These are phyloP conservation scores for Phacellophora camtschatica DNA, from an alignment of 30 jellyfish, hydroid and myxozoan species.

Conservation along the genomic window DNA sequence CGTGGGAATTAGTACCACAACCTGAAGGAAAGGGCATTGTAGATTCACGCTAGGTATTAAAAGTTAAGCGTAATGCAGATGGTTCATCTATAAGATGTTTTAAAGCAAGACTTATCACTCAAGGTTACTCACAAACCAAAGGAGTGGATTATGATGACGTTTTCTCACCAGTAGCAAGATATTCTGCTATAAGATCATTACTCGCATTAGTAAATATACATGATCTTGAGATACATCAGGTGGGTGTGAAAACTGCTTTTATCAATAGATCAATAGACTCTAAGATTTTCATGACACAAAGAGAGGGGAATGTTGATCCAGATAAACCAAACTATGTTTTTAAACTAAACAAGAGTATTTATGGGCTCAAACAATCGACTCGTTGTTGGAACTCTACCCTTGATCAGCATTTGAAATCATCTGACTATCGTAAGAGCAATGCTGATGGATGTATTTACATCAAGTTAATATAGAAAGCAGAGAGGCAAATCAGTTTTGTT, in stretches of 20 bases:
- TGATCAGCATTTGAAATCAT: slow-evolving; percentile 22
- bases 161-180: slow-evolving; percentile 37
- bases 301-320: slow-evolving; percentile 13
- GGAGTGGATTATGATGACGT: slow-evolving; percentile 51
- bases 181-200: slow-evolving; percentile 8
- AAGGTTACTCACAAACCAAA: slow-evolving; percentile 31
- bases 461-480: neutral
- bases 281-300: slow-evolving; percentile 46
- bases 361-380: slow-evolving; percentile 50
- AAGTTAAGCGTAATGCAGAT: slow-evolving; percentile 35
- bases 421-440: slow-evolving; percentile 20
- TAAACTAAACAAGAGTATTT: slow-evolving; percentile 43
- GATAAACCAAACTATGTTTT: slow-evolving; percentile 43
- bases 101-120: slow-evolving; percentile 61
- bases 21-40: slow-evolving; percentile 19
- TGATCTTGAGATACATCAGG: slow-evolving; percentile 36
- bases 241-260: slow-evolving; percentile 55
- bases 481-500: neutral
- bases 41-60: slow-evolving; percentile 43
- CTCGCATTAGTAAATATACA: slow-evolving; percentile 38
- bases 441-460: slow-evolving; percentile 24
- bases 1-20: slow-evolving; percentile 32
- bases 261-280: slow-evolving; percentile 28
- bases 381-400: slow-evolving; percentile 35
- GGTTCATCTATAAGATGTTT: slow-evolving; percentile 17